phyloP scores from a whole-genome alignment of 2,888 invertebrate genomes.

The Drosophila prolongata region DNA sequence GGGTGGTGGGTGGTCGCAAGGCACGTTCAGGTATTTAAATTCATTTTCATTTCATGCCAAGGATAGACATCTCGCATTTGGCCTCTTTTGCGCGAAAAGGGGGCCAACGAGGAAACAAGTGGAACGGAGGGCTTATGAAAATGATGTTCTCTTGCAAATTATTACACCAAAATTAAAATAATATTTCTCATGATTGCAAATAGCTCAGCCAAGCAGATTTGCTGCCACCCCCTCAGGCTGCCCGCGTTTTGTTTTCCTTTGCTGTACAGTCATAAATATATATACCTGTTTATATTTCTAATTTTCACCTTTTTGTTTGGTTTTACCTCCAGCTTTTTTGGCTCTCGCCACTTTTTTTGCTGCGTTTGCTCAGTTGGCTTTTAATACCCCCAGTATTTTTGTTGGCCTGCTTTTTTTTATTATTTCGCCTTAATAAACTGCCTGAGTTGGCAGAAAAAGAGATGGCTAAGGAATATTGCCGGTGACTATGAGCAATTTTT shows the following conservation, averaged over 20 bases:
- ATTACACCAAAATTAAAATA: slow-evolving; percentile 72
- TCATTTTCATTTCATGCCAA: slow-evolving; percentile 66
- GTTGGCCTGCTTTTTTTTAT: slow-evolving; percentile 37
- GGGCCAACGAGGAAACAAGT: not conserved
- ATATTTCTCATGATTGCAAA: slow-evolving; percentile 76
- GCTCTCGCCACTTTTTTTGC: slow-evolving; percentile 43
- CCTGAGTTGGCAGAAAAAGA: slow-evolving; percentile 59
- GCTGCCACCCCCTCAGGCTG: not conserved
- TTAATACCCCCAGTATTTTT: slow-evolving; percentile 13
- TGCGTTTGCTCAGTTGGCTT: slow-evolving; percentile 28
- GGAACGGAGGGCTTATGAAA: slow-evolving; percentile 35
- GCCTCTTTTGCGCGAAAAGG: slow-evolving; percentile 38
- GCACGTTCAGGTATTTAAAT: slow-evolving; percentile 71
- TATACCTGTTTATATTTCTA: slow-evolving; percentile 50
- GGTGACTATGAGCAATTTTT: slow-evolving; percentile 44
- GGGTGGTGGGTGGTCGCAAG: slow-evolving; percentile 23
- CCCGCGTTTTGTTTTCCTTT: slow-evolving; percentile 11
- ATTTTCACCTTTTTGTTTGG: slow-evolving; percentile 64
- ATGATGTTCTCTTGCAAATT: slow-evolving; percentile 67
- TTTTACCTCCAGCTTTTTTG: slow-evolving; percentile 30
- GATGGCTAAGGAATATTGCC: slow-evolving; percentile 52
- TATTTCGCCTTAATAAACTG: slow-evolving; percentile 61
- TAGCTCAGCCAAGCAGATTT: slow-evolving; percentile 59
- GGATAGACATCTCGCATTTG: slow-evolving; percentile 61
- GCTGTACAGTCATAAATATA: slow-evolving; percentile 12